phyloP scores from a whole-genome alignment of 2,888 invertebrate genomes.

The Aphodius sticticus region DNA sequence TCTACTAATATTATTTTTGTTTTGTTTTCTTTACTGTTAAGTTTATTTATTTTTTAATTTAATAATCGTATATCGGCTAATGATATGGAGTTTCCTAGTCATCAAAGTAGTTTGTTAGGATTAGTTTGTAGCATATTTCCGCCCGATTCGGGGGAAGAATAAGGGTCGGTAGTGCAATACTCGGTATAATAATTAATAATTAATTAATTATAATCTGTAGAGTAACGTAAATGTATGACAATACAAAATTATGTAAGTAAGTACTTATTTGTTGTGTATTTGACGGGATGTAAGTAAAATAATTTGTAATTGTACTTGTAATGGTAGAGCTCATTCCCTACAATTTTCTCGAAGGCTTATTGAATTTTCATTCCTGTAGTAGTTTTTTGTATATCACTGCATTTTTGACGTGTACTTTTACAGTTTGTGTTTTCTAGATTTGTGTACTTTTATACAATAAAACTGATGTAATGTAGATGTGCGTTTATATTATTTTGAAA shows the following conservation, averaged over 20 bases:
- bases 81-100: conserved; percentile 58
- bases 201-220: not conserved
- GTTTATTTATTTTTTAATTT: conserved; percentile 48
- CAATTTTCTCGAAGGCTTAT: conserved; percentile 41
- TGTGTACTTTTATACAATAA: conserved; percentile 53
- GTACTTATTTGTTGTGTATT: conserved; percentile 10
- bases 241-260: conserved; percentile 5
- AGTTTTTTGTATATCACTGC: conserved; percentile 36
- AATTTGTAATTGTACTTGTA: conserved; percentile 39
- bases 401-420: conserved; percentile 41
- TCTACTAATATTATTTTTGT: conserved; percentile 38
- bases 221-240: not conserved
- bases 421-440: conserved; percentile 50
- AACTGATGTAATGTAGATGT: conserved; percentile 29
- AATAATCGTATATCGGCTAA: conserved; percentile 56
- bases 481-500: not conserved
- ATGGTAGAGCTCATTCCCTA: conserved; percentile 48
- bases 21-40: conserved; percentile 38
- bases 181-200: conserved; percentile 27
- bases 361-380: conserved; percentile 48
- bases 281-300: not conserved
- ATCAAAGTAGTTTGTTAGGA: conserved; percentile 41
- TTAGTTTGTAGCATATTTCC: conserved; percentile 11
- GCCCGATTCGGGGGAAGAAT: not conserved
- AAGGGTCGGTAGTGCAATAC: conserved; percentile 54